A percentile compares a stretch with the other conserved stretches of the same genome.
Conservation (phyloP, 1,140 invertebrate genomes). For the Drosophila lini region DNA sequence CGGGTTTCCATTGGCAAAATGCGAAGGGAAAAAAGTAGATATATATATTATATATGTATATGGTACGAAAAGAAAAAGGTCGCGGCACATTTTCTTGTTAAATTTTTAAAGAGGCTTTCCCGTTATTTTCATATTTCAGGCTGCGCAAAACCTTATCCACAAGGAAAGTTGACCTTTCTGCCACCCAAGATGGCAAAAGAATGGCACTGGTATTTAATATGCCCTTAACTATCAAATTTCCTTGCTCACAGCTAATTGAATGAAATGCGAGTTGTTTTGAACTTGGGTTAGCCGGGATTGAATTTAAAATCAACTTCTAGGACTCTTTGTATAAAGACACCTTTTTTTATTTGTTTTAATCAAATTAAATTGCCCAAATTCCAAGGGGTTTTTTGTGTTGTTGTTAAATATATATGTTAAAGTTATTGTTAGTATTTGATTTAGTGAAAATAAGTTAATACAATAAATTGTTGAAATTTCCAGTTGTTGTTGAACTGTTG, state of each 20-base stretch:
- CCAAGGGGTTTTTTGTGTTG: neutral
- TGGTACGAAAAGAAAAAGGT: slow-evolving; percentile 16
- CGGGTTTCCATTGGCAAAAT: slow-evolving; percentile 2
- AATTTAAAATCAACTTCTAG: neutral
- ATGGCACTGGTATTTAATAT: slow-evolving; percentile 13
- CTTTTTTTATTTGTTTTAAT: neutral
- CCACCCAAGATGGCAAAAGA: neutral
- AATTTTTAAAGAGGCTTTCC: slow-evolving; percentile 39
- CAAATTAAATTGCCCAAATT: neutral
- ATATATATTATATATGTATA: slow-evolving; percentile 14
- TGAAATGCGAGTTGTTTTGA: slow-evolving; percentile 29
- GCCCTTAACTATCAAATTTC: slow-evolving; percentile 14
- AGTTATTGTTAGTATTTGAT: neutral
- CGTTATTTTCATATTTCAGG: slow-evolving; percentile 20
- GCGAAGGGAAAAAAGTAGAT: slow-evolving; percentile 1
- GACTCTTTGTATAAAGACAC: neutral
- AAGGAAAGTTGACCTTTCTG: slow-evolving; percentile 28
- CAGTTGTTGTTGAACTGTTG: neutral
- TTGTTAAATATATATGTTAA: no score
- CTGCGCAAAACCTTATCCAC: slow-evolving; percentile 14
- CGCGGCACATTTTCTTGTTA: slow-evolving; percentile 26
- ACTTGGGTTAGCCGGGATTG: slow-evolving; percentile 8
- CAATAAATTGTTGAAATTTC: neutral
- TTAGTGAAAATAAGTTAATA: no score
- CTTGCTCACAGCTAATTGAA: slow-evolving; percentile 33